These are phyloP conservation scores for Zaprionus lachaisei DNA, from an alignment of 1,140 invertebrate species.

Conservation along the genomic window DNA sequence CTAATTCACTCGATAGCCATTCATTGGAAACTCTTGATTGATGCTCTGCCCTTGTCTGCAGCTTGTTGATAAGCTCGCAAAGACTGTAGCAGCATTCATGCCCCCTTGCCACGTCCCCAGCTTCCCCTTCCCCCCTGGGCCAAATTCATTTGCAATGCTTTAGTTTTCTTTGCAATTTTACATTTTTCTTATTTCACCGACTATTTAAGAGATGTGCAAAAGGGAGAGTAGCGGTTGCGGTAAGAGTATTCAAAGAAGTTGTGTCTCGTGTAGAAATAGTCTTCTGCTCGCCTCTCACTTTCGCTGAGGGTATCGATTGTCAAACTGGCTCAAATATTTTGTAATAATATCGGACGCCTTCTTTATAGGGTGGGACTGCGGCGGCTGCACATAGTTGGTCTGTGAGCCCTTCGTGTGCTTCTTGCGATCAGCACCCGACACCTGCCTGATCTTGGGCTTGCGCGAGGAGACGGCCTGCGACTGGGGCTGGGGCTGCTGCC, in stretches of 20 bases:
- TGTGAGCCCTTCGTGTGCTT: not conserved
- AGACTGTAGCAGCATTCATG: slow-evolving; percentile 34
- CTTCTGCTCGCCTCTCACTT: not conserved
- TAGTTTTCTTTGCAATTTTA: slow-evolving; percentile 67
- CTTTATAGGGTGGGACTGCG: not conserved
- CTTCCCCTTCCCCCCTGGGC: no score
- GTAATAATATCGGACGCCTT: not conserved
- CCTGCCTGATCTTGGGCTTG: not conserved
- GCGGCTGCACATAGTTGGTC: not conserved
- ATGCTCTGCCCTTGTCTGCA: slow-evolving; percentile 75
- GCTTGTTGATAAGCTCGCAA: slow-evolving; percentile 65
- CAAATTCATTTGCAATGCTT: slow-evolving; percentile 17
- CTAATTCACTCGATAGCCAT: slow-evolving; percentile 81
- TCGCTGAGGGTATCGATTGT: not conserved
- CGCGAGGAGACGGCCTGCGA: not conserved
- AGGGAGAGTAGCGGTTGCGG: no score
- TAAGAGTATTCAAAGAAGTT: no score
- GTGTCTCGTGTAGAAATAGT: no score
- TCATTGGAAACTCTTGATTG: slow-evolving; percentile 83
- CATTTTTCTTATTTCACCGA: slow-evolving; percentile 74
- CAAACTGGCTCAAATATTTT: not conserved
- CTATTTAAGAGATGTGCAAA: slow-evolving; percentile 30
- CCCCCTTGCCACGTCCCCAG: slow-evolving; percentile 8
- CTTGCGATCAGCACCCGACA: not conserved
- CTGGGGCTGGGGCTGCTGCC: not conserved